These are phyloP conservation scores for Patella depressa DNA, from an alignment of 2,888 invertebrate species.

Conservation along the genomic window DNA sequence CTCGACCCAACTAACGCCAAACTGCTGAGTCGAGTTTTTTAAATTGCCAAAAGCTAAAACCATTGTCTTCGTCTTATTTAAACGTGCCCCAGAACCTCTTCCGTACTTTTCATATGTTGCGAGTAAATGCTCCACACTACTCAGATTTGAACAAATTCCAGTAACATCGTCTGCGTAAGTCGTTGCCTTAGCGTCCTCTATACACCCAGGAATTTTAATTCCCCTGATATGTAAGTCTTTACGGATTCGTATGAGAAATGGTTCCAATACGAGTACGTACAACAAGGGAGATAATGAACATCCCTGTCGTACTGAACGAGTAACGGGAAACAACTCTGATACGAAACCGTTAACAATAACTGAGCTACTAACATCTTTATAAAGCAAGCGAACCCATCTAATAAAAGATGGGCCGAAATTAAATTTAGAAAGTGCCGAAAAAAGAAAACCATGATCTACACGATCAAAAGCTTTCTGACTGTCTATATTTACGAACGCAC, in stretches of 20 bases:
- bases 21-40: not conserved
- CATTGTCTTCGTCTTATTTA: conserved; percentile 13
- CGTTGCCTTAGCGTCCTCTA: not conserved
- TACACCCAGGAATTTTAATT: not conserved
- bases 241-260: conserved; percentile 16
- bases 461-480: conserved; percentile 48
- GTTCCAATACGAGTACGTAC: conserved; percentile 33
- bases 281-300: conserved; percentile 34
- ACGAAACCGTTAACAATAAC: conserved; percentile 40
- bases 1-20: not conserved
- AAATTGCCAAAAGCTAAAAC: not conserved
- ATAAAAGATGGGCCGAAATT: conserved; percentile 39
- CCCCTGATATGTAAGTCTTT: conserved; percentile 1
- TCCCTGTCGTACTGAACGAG: conserved; percentile 37
- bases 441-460: conserved; percentile 41
- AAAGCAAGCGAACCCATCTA: conserved; percentile 26
- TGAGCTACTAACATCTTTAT: conserved; percentile 34
- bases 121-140: not conserved
- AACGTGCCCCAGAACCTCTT: conserved; percentile 12
- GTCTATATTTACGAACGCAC: conserved; percentile 34
- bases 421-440: conserved; percentile 35
- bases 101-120: not conserved
- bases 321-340: conserved; percentile 33
- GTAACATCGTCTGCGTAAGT: conserved; percentile 1
- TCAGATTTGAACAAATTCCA: not conserved